Base-by-base conservation (phyloP, 2,797 vertebrate species). In the Paedocypris micromegethes region DNA sequence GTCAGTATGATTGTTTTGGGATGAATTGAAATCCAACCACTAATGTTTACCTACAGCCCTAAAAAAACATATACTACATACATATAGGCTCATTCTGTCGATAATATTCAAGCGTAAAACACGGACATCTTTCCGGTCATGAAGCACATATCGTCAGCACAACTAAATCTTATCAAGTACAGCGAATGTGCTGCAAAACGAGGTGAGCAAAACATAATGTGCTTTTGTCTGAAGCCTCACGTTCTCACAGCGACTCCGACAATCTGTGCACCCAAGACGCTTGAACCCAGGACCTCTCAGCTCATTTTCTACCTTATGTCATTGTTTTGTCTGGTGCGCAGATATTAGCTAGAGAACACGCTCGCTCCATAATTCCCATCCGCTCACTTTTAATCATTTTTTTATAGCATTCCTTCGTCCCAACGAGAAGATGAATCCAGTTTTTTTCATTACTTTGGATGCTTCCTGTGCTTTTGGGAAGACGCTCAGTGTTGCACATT, bases 301-400 rank as follows among this genome's bases (percentile, higher is more conserved):
- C 47, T 72, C n/a, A 65, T 68, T 73, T 73, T 75, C 56, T 64
- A 64, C 54, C 70, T 77, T 81, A 75, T 75, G 64, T 77, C 63
- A 76, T 69, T 72, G 71, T 81, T 74, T 75, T 68, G 66, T 73
- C 65, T 73, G 66, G 70, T 68, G 72, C 64, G 63, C 58, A 63
- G 73, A 75, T 74, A 74, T 81, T 74, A 71, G 69, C 57, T 68
- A 44, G 70, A 52, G 47, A 72, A 52, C 70, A 70, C 58, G 51
- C 48, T 62, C 63, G 58, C 62, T 64, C 52, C 5, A 52, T 40
- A 39, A 55, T 40, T 40, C 44, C 43, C 41, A 48, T 47, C 46
- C 48, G 49, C 47, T 63, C 57, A 72, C 64, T 66, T 57, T 74
- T 73, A 5, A 58, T 23, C 23, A 23, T 23, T 23, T 76, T 74